These are phyloP conservation scores for Eilema sororculum DNA, from an alignment of 2,888 invertebrate species.

Conservation along the genomic window DNA sequence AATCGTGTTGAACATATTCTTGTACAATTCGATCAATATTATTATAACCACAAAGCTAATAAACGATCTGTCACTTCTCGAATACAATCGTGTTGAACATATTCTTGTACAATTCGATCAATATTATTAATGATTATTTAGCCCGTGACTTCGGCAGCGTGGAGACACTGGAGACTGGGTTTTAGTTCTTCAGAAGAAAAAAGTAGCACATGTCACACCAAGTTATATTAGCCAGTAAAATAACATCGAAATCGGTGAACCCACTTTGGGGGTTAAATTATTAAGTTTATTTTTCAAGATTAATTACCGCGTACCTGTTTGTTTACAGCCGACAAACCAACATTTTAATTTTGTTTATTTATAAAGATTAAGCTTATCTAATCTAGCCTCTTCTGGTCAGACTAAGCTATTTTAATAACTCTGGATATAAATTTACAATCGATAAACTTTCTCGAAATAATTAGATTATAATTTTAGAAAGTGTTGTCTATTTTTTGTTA, in stretches of 20 bases:
- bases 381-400: not conserved
- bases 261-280: too few relatives aligned
- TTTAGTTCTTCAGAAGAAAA: too few relatives aligned
- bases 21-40: not conserved
- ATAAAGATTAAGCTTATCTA: not conserved
- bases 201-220: too few relatives aligned
- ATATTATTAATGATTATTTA: too few relatives aligned
- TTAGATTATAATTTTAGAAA: not conserved
- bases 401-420: not conserved
- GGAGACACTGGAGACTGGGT: too few relatives aligned
- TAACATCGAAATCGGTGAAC: too few relatives aligned
- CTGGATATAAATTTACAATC: not conserved
- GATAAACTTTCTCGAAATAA: not conserved
- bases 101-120: not conserved
- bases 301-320: too few relatives aligned
- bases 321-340: not conserved
- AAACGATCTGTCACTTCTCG: not conserved
- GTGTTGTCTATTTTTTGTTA: not conserved
- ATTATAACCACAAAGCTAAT: not conserved
- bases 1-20: not conserved
- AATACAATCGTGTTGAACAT: not conserved
- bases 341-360: not conserved
- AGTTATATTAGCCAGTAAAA: too few relatives aligned
- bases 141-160: too few relatives aligned
- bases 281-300: too few relatives aligned